Percentiles rank a stretch among this genome's conserved stretches.
Evolutionary conservation across 2,113 vertebrate genomes (phyloP).

Genomic region (Fregetta grallaria): DNA sequence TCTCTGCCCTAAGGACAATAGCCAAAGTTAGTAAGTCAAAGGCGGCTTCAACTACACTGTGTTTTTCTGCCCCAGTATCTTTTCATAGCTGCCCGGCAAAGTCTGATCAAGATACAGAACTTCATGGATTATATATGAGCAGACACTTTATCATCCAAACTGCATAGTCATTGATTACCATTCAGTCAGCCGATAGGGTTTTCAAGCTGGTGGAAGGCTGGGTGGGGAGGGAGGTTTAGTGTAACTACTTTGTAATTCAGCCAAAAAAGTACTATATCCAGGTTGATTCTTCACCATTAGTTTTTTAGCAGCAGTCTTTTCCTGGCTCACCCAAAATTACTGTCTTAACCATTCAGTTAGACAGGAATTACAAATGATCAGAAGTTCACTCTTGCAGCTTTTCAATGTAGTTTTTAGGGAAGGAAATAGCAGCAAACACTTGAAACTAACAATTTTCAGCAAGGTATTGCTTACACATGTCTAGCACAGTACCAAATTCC

Average conservation of each 20-base stretch:
- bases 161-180: conserved; percentile 52
- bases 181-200: neutral
- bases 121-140: conserved; percentile 14
- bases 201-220: neutral
- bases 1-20: neutral
- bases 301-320: neutral
- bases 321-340: neutral
- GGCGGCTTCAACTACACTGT: neutral
- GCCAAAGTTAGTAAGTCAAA: neutral
- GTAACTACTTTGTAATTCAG: neutral
- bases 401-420: neutral
- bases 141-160: conserved; percentile 5
- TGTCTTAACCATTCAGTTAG: neutral
- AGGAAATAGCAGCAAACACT: neutral
- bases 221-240: neutral
- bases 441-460: neutral
- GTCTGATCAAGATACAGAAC: neutral
- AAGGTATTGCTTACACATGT: neutral
- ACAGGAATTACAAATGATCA: neutral
- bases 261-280: neutral
- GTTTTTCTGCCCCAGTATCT: neutral
- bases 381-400: neutral
- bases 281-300: neutral
- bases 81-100: neutral
- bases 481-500: neutral